Conservation (phyloP, 2,888 invertebrate genomes). For the Diarsia mendica region DNA sequence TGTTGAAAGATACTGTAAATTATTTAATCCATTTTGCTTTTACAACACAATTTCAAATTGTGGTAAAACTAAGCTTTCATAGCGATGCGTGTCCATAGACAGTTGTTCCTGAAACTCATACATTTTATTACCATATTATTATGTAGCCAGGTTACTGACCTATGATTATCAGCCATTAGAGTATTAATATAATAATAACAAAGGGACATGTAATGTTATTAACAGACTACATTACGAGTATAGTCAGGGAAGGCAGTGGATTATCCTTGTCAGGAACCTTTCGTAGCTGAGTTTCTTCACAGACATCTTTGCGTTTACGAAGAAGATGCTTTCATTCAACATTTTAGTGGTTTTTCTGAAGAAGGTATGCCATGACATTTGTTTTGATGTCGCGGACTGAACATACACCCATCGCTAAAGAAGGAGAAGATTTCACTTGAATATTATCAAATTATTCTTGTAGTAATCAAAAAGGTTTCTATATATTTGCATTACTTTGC, state of each 20-base stretch:
- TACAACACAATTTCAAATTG: background rate
- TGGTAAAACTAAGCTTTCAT: background rate
- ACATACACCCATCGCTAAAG: background rate
- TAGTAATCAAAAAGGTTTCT: no score
- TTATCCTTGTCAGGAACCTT: background rate
- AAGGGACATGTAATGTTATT: background rate
- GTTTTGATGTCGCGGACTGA: background rate
- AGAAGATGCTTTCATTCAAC: background rate
- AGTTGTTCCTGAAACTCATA: background rate
- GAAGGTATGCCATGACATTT: no score
- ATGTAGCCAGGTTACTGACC: conserved; percentile 11
- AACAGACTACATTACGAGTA: background rate
- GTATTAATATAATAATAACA: background rate
- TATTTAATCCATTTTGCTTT: background rate
- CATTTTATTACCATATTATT: conserved; percentile 4
- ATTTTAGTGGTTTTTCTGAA: background rate
- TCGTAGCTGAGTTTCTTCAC: background rate
- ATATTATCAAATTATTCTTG: no score
- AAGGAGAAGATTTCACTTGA: no score
- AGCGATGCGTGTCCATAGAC: background rate
- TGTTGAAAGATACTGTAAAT: background rate
- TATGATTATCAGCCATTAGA: background rate
- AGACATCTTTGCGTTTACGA: background rate
- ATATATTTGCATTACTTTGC: no score
- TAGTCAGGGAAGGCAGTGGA: background rate